phyloP scores from a whole-genome alignment of 2,797 vertebrate species.

The Bovichtus variegatus region DNA sequence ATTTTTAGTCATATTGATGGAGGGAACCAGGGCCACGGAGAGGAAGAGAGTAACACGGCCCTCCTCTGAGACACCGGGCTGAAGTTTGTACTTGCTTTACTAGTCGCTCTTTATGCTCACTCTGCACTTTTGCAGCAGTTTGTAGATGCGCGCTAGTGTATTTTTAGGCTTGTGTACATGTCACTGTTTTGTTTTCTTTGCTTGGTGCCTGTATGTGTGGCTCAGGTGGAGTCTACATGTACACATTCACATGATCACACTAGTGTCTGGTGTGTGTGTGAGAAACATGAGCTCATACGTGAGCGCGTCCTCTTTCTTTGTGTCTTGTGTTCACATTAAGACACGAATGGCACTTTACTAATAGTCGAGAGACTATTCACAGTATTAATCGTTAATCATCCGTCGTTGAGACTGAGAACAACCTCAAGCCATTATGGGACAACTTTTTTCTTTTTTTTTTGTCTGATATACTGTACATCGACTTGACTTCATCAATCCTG shows the following conservation, averaged over 20 bases:
- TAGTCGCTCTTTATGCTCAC: slow-evolving; percentile 58
- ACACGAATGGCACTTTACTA: slow-evolving; percentile 36
- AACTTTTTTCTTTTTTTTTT: no score
- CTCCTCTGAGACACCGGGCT: slow-evolving; percentile 45
- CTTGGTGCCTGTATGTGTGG: slow-evolving; percentile 26
- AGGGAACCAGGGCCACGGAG: slow-evolving; percentile 50
- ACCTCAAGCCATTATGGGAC: neutral
- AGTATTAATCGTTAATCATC: slow-evolving; percentile 23
- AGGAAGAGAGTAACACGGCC: slow-evolving; percentile 54
- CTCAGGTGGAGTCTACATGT: slow-evolving; percentile 30
- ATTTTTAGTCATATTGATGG: slow-evolving; percentile 76
- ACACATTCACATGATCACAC: neutral
- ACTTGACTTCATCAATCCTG: neutral
- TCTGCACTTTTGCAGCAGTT: slow-evolving; percentile 68
- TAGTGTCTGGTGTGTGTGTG: neutral
- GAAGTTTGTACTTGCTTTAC: slow-evolving; percentile 59
- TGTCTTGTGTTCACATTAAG: slow-evolving; percentile 24
- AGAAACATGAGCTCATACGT: slow-evolving; percentile 12
- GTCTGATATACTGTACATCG: neutral
- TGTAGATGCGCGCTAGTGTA: slow-evolving; percentile 47
- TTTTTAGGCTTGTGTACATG: slow-evolving; percentile 44
- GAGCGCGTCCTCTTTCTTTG: slow-evolving; percentile 10
- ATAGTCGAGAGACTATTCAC: slow-evolving; percentile 28
- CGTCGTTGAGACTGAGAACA: neutral
- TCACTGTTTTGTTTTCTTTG: neutral